Evolutionary conservation across 2,113 vertebrate genomes (phyloP), one percentile per base, ranked within the genome.

Genomic region (Thryonomys swinderianus): DNA sequence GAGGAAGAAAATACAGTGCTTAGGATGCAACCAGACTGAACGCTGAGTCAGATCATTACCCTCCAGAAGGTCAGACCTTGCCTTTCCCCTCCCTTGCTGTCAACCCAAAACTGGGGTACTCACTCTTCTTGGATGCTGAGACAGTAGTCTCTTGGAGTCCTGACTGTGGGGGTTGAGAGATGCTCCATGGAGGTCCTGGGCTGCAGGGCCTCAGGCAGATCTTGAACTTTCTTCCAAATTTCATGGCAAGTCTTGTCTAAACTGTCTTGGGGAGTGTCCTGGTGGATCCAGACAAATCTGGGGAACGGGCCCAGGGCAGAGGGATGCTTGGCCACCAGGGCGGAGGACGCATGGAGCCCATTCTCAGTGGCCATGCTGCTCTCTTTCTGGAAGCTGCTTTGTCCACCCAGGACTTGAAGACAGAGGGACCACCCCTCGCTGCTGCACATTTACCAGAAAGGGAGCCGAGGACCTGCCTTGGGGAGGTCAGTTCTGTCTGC

Each of bases 251-350:
- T 95, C 30, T 97, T 73, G 45, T 99, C 99, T 86, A 99, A 89
- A 45, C 97, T 92, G 57, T 99, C 99, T 42, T 71, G 88, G 0
- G 99, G 99, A 2, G 98, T 98, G 32, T 98, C 94, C 3, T 97
- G 98, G 51, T 99, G 98, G 85, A 98, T 98, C 99, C 99, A 99
- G 80, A 98, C 97, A 73, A 97, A 98, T 91, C 99, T 97, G 9
- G 99, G 99, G 93, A 99, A 99, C 0, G 98, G 99, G 5, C 98
- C 98, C 30, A 98, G 93, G 0, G 98, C 98, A 2, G 97, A 98
- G 0, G 42, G 67, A 13, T 71, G 78, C 81, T 98, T 97, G 9
- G 96, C 16, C 76, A 76, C 88, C n/a, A 42, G 76, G 37, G 17
- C 13, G 0, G 76, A 95, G 21, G 96, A 88, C 10, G 85, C 91